Conservation (phyloP, 1,140 invertebrate species). For the Drosophila eugracilis region DNA sequence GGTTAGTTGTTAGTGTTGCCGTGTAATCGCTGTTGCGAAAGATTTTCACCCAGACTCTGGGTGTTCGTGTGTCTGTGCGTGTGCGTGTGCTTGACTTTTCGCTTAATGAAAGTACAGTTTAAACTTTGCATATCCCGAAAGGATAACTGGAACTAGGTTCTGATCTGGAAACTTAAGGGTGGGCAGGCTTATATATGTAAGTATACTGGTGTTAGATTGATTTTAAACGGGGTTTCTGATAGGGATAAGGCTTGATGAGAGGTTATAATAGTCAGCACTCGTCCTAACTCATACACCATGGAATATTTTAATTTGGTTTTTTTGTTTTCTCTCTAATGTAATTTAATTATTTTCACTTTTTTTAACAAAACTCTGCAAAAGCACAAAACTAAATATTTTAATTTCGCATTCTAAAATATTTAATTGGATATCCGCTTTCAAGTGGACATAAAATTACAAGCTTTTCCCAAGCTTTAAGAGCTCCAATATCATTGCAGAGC, state of each 20-base stretch:
- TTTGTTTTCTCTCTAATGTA: not conserved
- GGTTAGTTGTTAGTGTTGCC: conserved; percentile 44
- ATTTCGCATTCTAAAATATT: not conserved
- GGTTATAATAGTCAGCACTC: too few relatives aligned
- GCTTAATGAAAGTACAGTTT: conserved; percentile 53
- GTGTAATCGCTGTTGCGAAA: conserved; percentile 49
- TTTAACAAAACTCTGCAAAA: too few relatives aligned
- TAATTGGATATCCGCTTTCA: not conserved
- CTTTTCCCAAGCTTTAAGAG: conserved; percentile 4
- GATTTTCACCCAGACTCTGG: conserved; percentile 17
- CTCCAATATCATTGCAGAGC: conserved; percentile 2
- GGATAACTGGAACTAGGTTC: conserved; percentile 4
- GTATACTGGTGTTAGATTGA: not conserved
- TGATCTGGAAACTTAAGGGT: not conserved
- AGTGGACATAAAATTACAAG: not conserved
- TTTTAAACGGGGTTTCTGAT: not conserved
- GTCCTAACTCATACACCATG: too few relatives aligned
- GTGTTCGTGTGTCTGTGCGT: too few relatives aligned
- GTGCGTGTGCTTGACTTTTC: conserved; percentile 38
- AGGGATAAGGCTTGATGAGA: too few relatives aligned
- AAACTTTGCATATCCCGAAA: conserved; percentile 33
- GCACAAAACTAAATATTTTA: not conserved
- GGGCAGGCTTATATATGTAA: not conserved
- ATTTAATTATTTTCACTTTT: too few relatives aligned
- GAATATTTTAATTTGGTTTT: too few relatives aligned